Percentiles rank a stretch among this genome's conserved stretches.
phyloP scores from a whole-genome alignment of 2,888 invertebrate species.

The Itoplectis maculator region DNA sequence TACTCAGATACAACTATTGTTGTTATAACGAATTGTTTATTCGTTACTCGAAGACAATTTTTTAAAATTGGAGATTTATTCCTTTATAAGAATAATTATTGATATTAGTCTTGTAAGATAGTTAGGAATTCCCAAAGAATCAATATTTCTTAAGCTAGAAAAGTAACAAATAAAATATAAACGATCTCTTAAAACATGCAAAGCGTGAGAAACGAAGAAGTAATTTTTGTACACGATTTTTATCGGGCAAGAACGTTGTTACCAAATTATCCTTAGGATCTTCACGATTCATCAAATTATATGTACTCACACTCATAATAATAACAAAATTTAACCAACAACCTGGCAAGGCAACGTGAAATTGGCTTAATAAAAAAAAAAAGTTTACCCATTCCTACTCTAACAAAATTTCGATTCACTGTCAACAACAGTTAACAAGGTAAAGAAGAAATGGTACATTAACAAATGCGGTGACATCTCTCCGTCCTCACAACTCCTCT shows the following conservation, averaged over 20 bases:
- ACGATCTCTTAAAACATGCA: background rate
- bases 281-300: conserved; percentile 14
- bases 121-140: background rate
- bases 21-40: background rate
- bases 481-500: background rate
- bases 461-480: background rate
- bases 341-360: background rate
- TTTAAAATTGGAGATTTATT: background rate
- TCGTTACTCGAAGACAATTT: background rate
- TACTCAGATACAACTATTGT: background rate
- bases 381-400: background rate
- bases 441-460: conserved; percentile 11
- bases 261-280: background rate
- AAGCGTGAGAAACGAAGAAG: background rate
- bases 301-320: conserved; percentile 30
- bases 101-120: background rate
- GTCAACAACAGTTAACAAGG: background rate
- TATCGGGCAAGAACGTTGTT: background rate
- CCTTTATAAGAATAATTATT: background rate
- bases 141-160: background rate
- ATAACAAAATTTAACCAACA: conserved; percentile 21
- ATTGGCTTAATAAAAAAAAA: conserved; percentile 16
- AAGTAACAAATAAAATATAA: background rate
- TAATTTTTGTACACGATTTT: background rate
- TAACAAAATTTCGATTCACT: background rate